A percentile compares a stretch with the other conserved stretches of the same genome.
Evolutionary conservation across 2,888 invertebrate species (phyloP).

Genomic region (Xestia xanthographa): DNA sequence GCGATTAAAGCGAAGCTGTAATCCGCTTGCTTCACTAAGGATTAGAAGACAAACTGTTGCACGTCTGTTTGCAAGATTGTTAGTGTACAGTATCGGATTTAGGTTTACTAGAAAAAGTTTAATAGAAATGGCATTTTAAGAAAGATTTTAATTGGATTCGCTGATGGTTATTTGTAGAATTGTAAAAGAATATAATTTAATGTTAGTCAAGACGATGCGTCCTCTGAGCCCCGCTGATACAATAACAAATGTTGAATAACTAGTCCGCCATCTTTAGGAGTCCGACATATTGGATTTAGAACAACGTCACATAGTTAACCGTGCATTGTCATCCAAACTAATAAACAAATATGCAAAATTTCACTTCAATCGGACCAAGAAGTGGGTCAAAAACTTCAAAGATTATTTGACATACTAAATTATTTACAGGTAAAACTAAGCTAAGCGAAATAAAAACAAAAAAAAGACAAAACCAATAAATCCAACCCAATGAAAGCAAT

Average conservation of each 20-base stretch:
- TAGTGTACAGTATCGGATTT: slow-evolving; percentile 13
- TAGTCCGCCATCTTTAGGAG: too few relatives aligned
- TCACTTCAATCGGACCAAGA: too few relatives aligned
- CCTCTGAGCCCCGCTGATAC: too few relatives aligned
- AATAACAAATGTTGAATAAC: too few relatives aligned
- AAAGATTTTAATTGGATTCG: neutral
- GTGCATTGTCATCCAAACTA: too few relatives aligned
- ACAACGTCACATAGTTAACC: too few relatives aligned
- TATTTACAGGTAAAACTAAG: too few relatives aligned
- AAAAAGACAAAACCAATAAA: neutral
- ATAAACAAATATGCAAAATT: too few relatives aligned
- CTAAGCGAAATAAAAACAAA: neutral
- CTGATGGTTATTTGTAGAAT: neutral
- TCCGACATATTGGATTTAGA: too few relatives aligned
- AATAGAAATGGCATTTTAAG: slow-evolving; percentile 5
- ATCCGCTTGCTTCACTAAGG: slow-evolving; percentile 25
- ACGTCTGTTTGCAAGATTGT: slow-evolving; percentile 27
- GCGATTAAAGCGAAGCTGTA: slow-evolving; percentile 33
- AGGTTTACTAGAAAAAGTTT: slow-evolving; percentile 8
- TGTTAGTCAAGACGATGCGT: too few relatives aligned
- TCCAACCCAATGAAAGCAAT: neutral
- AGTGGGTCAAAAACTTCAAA: too few relatives aligned
- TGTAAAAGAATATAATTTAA: neutral
- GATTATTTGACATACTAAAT: too few relatives aligned
- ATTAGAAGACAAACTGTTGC: slow-evolving; percentile 51